A percentile compares a stretch with the other conserved stretches of the same genome.
Evolutionary conservation across 2,113 vertebrate genomes (phyloP).

Genomic region (Oreochromis spilurus): DNA sequence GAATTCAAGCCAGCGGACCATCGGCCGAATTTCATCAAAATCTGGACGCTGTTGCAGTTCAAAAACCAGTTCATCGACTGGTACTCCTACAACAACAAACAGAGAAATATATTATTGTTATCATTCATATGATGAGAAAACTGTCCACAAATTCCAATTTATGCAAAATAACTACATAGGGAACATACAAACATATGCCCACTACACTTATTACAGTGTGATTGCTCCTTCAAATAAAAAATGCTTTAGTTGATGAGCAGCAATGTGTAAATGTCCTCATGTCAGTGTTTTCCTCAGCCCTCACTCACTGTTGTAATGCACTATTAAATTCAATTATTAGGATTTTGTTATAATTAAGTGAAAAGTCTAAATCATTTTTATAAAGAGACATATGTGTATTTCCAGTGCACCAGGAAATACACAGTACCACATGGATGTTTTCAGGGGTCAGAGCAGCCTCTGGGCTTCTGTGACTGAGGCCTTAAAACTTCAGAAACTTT

Average conservation of each 20-base stretch:
- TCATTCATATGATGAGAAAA: rapidly evolving
- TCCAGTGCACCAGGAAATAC: background rate
- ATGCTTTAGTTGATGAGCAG: rapidly evolving
- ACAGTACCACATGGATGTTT: background rate
- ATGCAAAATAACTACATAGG: background rate
- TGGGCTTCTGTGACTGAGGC: background rate
- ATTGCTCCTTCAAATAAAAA: background rate
- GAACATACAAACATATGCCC: background rate
- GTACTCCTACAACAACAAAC: background rate
- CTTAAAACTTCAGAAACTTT: background rate
- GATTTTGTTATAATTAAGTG: background rate
- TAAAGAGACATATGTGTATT: background rate
- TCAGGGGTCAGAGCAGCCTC: background rate
- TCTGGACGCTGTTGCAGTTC: too few relatives aligned
- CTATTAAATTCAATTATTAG: rapidly evolving
- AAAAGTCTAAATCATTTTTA: background rate
- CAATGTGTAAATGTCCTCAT: background rate
- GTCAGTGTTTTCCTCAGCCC: background rate
- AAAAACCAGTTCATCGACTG: too few relatives aligned
- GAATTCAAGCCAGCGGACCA: too few relatives aligned
- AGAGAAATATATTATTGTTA: background rate
- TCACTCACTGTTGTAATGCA: background rate
- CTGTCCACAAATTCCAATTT: background rate
- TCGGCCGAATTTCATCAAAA: too few relatives aligned
- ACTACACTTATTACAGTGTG: background rate